Evolutionary conservation across 2,113 vertebrate species (phyloP), one percentile per base, ranked within the genome.

Genomic region (Antechinus flavipes): DNA sequence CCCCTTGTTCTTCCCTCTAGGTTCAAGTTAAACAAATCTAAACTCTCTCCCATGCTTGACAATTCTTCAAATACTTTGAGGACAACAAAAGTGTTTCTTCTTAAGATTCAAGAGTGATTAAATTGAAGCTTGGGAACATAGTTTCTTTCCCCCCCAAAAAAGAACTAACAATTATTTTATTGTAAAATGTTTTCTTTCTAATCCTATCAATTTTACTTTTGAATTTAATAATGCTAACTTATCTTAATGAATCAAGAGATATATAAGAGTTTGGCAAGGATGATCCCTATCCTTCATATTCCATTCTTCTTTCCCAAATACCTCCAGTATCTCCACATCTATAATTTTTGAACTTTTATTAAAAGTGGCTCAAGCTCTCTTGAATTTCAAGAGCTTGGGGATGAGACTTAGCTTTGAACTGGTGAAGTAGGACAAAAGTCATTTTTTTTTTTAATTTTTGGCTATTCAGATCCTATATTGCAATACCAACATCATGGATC

Each of bases 281-380:
- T 76, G 76, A 96, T 26, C 9, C 23, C n/a, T n/a, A 35, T 22
- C 7, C 8, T 94, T 55, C 54, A 10, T 92, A 1, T 76, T 76
- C 30, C 61, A 76, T 35, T n/a, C 61, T n/a, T n/a, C 35, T n/a
- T 76, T 5, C 14, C n/a, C 35, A 23, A 1, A 35, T 11, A 93
- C 46, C 58, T 56, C 25, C 22, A n/a, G 19, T 61, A 56, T 50
- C 30, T 7, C 46, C 22, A 42, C 58, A 24, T 27, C 53, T 91
- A 84, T 26, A 76, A 54, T n/a, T 93, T 91, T 54, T 68, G 11
- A 2, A 84, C 6, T 23, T 19, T 91, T 24, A 95, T 53, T 95
- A 95, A 91, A 93, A 54, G 42, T 91, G 52, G 84, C 10, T 84
- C 91, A 89, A 91, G 3, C 24, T 93, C 90, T 52, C 94, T 90